These are phyloP conservation scores for Peromyscus polionotus DNA, from an alignment of 2,113 vertebrate genomes.

Conservation along the genomic window DNA sequence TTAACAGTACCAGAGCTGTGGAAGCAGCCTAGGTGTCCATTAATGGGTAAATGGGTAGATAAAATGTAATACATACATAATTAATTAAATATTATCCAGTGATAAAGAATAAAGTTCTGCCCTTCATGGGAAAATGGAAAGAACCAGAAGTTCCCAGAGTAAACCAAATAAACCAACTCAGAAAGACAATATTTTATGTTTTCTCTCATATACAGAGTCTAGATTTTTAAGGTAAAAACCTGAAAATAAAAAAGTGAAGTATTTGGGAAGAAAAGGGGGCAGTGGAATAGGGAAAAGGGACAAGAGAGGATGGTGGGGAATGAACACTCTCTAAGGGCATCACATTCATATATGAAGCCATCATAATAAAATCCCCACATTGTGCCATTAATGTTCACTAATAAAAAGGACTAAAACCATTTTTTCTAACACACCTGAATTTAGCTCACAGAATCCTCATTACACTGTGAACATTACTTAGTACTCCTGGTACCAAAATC, in stretches of 20 bases:
- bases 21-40: not conserved
- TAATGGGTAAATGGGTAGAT: not conserved
- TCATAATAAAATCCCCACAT: not conserved
- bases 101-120: not conserved
- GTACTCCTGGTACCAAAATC: conserved; percentile 64
- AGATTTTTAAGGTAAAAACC: not conserved
- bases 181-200: not conserved
- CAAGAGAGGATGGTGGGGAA: not conserved
- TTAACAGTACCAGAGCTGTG: too few species aligned
- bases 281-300: not conserved
- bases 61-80: not conserved
- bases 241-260: not conserved
- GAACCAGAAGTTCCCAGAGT: not conserved
- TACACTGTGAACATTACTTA: conserved; percentile 73
- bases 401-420: not conserved
- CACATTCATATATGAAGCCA: not conserved
- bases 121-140: not conserved
- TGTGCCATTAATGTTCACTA: not conserved
- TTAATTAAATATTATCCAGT: not conserved
- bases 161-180: not conserved
- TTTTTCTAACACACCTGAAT: conserved; percentile 31
- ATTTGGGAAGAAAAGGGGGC: not conserved
- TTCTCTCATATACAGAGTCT: not conserved
- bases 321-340: not conserved
- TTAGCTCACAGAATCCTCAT: conserved; percentile 64